phyloP scores from a whole-genome alignment of 2,113 vertebrate genomes.

The Spizaetus ornatus region DNA sequence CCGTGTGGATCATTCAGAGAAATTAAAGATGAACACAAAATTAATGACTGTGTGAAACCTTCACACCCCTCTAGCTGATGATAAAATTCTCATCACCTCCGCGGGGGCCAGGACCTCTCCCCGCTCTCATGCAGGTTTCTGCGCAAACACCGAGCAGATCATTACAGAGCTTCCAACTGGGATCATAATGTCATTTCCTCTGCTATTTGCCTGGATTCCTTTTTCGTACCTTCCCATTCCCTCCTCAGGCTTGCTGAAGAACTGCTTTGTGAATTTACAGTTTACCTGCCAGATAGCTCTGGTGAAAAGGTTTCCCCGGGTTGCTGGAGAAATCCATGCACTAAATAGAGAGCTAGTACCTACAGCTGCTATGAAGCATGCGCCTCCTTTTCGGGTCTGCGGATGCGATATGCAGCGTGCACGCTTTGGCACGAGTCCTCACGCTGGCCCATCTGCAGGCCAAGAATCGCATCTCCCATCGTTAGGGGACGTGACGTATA shows the following conservation, averaged over 20 bases:
- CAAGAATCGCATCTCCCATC: neutral
- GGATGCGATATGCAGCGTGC: neutral
- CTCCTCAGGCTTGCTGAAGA: neutral
- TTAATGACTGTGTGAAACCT: neutral
- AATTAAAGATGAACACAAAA: neutral
- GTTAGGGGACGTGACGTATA: neutral
- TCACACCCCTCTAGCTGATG: neutral
- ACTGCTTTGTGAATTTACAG: neutral
- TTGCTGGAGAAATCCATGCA: accelerated
- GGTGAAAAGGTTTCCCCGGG: neutral
- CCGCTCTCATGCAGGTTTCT: neutral
- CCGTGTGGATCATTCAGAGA: neutral
- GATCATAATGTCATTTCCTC: slow-evolving; percentile 49
- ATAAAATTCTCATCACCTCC: neutral
- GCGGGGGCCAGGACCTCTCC: neutral
- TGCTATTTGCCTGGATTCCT: slow-evolving; percentile 25
- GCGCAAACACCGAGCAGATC: neutral
- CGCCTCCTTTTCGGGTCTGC: neutral
- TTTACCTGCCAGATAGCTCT: neutral
- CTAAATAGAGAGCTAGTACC: no score
- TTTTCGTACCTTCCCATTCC: neutral
- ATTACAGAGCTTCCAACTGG: slow-evolving; percentile 1
- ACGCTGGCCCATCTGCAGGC: neutral
- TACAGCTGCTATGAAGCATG: neutral
- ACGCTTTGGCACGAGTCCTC: neutral